Evolutionary conservation across 2,888 invertebrate genomes (phyloP).

Genomic region (Germaria angustata): DNA sequence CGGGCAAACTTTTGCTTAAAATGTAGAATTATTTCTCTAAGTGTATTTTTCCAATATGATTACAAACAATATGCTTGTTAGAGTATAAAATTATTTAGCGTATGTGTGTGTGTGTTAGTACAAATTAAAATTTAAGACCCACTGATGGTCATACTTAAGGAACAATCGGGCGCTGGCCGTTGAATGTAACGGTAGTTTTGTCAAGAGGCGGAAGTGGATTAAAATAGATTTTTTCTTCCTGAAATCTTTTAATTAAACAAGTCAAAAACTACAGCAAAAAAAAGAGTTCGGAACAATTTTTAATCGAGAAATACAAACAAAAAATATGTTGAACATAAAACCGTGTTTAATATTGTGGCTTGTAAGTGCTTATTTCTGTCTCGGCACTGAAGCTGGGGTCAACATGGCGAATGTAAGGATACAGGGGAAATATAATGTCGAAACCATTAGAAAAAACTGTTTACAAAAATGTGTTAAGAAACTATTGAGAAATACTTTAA

Average conservation of each 20-base stretch:
- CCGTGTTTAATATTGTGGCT: slow-evolving; percentile 68
- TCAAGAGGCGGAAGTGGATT: not conserved
- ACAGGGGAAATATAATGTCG: not conserved
- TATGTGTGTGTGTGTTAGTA: not conserved
- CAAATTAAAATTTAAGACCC: slow-evolving; percentile 53
- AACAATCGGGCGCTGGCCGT: slow-evolving; percentile 30
- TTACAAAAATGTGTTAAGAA: too few relatives aligned
- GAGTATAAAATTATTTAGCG: not conserved
- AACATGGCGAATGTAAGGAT: slow-evolving; percentile 74
- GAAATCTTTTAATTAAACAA: not conserved
- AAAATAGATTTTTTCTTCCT: not conserved
- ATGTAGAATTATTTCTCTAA: not conserved
- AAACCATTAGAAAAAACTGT: not conserved
- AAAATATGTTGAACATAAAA: slow-evolving; percentile 55
- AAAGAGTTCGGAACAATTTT: not conserved
- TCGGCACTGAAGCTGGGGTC: slow-evolving; percentile 72
- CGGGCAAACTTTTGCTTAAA: too few relatives aligned
- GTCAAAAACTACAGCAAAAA: not conserved
- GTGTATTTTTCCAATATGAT: slow-evolving; percentile 16
- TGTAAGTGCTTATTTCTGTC: slow-evolving; percentile 68
- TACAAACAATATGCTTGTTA: not conserved
- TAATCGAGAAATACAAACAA: not conserved
- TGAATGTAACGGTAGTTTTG: slow-evolving; percentile 35
- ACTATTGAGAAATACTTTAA: too few relatives aligned
- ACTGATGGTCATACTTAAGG: slow-evolving; percentile 42